A percentile compares a stretch with the other conserved stretches of the same genome.
Conservation (phyloP, 1,140 invertebrate species). For the Laodelphax striatellus region DNA sequence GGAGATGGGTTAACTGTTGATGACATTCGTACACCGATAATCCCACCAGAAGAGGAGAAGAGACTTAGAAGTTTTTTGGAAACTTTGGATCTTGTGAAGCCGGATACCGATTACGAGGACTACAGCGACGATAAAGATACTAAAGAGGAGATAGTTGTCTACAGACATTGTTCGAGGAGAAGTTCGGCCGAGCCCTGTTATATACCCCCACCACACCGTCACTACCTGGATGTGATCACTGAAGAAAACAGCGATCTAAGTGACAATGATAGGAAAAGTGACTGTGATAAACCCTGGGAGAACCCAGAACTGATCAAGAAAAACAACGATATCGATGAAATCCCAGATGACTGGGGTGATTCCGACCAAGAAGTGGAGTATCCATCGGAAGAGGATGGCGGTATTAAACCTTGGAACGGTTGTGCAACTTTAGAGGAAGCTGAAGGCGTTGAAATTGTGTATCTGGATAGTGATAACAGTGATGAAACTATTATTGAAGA, state of each 20-base stretch:
- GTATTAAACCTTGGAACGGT: constrained; percentile 17
- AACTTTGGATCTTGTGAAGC: constrained; percentile 12
- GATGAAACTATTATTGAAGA: neutral
- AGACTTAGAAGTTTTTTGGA: constrained; percentile 7
- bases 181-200: constrained; percentile 13
- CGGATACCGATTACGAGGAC: constrained; percentile 11
- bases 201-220: constrained; percentile 12
- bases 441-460: constrained; percentile 15
- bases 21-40: constrained; percentile 10
- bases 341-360: constrained; percentile 15
- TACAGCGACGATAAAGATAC: neutral
- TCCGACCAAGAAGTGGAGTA: constrained; percentile 3
- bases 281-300: constrained; percentile 16
- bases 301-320: constrained; percentile 13
- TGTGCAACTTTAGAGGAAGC: constrained; percentile 18
- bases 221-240: constrained; percentile 25
- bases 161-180: constrained; percentile 7
- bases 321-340: constrained; percentile 15
- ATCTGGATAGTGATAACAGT: constrained; percentile 2
- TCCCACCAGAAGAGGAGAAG: constrained; percentile 11
- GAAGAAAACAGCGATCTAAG: constrained; percentile 25
- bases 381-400: constrained; percentile 17
- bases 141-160: constrained; percentile 13
- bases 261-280: constrained; percentile 14
- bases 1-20: constrained; percentile 3